A percentile compares a stretch with the other conserved stretches of the same genome.
These are phyloP conservation scores for Engraulis encrasicolus DNA, from an alignment of 2,113 vertebrate genomes.

Conservation along the genomic window DNA sequence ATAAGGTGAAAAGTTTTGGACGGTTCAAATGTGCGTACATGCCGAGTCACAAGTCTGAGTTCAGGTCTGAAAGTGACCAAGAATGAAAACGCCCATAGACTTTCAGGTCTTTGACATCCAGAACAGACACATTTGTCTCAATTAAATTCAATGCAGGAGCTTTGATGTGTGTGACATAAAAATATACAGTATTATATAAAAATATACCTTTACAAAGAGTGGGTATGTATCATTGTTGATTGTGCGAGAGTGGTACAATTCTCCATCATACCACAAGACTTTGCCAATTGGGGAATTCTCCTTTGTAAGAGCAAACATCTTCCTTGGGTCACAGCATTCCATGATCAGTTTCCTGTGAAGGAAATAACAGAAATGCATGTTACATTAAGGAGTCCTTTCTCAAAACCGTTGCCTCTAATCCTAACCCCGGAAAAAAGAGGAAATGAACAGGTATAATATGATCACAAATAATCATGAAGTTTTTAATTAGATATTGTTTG, in stretches of 20 bases:
- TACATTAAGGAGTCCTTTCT: too few relatives aligned
- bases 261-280: slow-evolving; percentile 94
- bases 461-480: too few relatives aligned
- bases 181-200: background rate
- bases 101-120: slow-evolving; percentile 3
- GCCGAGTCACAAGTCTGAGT: too few relatives aligned
- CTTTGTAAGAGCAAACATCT: slow-evolving; percentile 91
- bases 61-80: too few relatives aligned
- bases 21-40: too few relatives aligned
- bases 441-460: too few relatives aligned
- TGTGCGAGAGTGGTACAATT: slow-evolving; percentile 89
- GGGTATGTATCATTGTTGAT: slow-evolving; percentile 90
- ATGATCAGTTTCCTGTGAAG: slow-evolving; percentile 84
- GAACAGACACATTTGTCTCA: background rate
- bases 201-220: slow-evolving; percentile 87
- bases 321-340: slow-evolving; percentile 87
- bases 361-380: background rate
- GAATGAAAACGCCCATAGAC: too few relatives aligned
- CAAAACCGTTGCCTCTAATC: background rate
- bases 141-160: background rate
- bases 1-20: too few relatives aligned
- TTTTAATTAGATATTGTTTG: too few relatives aligned
- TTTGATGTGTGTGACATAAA: too few relatives aligned
- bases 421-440: slow-evolving; percentile 18
- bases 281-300: slow-evolving; percentile 90